These are phyloP conservation scores for Clitarchus hookeri DNA, from an alignment of 2,888 invertebrate species.

Conservation along the genomic window DNA sequence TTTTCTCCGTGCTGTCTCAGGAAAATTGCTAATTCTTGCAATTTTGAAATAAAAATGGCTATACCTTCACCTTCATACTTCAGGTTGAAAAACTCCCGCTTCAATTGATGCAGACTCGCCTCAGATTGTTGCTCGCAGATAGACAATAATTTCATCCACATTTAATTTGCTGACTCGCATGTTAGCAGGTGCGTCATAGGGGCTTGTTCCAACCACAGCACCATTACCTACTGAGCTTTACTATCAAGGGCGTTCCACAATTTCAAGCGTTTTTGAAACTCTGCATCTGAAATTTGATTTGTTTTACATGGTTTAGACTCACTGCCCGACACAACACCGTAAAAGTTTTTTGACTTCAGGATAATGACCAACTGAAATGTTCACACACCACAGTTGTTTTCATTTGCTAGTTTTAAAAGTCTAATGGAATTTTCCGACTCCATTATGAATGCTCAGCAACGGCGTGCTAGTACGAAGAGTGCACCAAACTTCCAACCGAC, in stretches of 20 bases:
- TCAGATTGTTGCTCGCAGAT: background rate
- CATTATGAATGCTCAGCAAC: background rate
- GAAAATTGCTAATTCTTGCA: background rate
- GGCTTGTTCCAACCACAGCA: background rate
- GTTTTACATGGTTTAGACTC: background rate
- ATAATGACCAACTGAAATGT: background rate
- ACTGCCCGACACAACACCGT: background rate
- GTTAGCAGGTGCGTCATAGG: background rate
- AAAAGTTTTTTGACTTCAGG: background rate
- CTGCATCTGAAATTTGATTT: background rate
- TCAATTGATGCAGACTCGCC: background rate
- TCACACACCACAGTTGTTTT: background rate
- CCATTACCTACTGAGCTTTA: background rate
- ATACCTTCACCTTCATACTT: background rate
- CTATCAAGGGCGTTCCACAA: background rate
- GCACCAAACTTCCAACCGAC: background rate
- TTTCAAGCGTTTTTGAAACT: background rate
- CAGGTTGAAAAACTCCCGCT: background rate
- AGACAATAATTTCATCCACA: background rate
- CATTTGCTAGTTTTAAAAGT: background rate
- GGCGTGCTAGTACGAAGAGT: background rate
- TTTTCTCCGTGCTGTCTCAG: background rate
- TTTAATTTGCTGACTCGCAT: background rate
- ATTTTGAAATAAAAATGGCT: background rate
- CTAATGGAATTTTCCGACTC: background rate